These are phyloP conservation scores for Muschampia plurimacula DNA, from an alignment of 2,888 invertebrate species.

Conservation along the genomic window DNA sequence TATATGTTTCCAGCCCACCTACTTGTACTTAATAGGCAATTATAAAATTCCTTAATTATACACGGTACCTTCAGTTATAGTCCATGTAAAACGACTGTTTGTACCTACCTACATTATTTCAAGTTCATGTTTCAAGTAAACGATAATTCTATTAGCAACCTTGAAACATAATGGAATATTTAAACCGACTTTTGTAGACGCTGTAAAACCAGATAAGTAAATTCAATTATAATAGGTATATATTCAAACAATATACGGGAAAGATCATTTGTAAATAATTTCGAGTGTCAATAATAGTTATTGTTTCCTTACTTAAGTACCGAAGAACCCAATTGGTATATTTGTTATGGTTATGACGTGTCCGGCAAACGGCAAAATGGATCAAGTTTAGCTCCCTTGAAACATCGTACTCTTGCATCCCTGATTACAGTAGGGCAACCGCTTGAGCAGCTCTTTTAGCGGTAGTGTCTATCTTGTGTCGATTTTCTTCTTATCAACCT, in stretches of 20 bases:
- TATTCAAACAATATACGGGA: slow-evolving; percentile 9
- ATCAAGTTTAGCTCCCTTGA: too few relatives aligned
- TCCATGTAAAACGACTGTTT: slow-evolving; percentile 6
- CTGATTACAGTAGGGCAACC: too few relatives aligned
- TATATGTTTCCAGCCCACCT: neutral
- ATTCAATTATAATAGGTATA: slow-evolving; percentile 12
- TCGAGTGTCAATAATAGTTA: neutral
- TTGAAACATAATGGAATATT: slow-evolving; percentile 38
- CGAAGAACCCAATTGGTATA: too few relatives aligned
- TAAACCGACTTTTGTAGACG: slow-evolving; percentile 21
- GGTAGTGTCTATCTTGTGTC: too few relatives aligned
- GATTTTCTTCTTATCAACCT: too few relatives aligned
- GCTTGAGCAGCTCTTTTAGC: too few relatives aligned
- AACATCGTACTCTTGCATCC: too few relatives aligned
- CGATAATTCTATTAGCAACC: slow-evolving; percentile 31
- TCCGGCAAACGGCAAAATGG: too few relatives aligned
- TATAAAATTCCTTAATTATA: slow-evolving; percentile 19
- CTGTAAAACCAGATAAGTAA: slow-evolving; percentile 26
- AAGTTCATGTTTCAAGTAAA: slow-evolving; percentile 38
- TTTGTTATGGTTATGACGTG: too few relatives aligned
- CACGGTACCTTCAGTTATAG: neutral
- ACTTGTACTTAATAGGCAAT: neutral
- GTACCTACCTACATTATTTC: slow-evolving; percentile 18
- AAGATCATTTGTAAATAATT: slow-evolving; percentile 12
- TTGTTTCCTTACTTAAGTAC: neutral